phyloP scores from a whole-genome alignment of 1,140 invertebrate species.

The Atta cephalotes region DNA sequence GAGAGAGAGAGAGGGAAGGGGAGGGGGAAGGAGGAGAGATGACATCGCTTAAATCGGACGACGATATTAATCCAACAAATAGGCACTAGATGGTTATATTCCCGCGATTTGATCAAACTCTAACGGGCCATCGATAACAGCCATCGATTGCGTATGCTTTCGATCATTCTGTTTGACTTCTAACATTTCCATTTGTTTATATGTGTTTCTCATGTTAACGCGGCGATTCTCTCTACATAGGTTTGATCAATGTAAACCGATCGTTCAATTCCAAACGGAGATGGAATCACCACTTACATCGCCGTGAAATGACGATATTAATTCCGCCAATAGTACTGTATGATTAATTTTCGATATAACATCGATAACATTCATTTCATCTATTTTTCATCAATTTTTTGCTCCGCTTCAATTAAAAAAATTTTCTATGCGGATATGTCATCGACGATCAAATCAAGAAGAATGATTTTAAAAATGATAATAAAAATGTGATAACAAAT shows the following conservation, averaged over 20 bases:
- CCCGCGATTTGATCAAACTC: not conserved
- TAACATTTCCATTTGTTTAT: conserved; percentile 52
- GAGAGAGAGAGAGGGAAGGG: not conserved
- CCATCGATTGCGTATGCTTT: conserved; percentile 25
- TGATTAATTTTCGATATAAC: conserved; percentile 17
- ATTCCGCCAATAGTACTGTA: not conserved
- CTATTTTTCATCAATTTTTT: not conserved
- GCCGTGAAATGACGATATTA: conserved; percentile 5
- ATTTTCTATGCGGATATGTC: not conserved
- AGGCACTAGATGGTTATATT: not conserved
- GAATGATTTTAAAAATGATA: not conserved
- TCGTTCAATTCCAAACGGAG: conserved; percentile 25
- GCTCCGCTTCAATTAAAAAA: not conserved
- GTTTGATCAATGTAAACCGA: conserved; percentile 33
- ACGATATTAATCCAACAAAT: conserved; percentile 56
- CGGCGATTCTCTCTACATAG: conserved; percentile 48
- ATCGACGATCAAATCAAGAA: conserved; percentile 10
- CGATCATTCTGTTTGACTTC: conserved; percentile 8
- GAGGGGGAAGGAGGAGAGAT: not conserved
- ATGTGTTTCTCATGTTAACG: conserved; percentile 40
- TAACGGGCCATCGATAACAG: conserved; percentile 39
- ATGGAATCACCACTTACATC: not conserved
- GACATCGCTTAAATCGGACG: conserved; percentile 48
- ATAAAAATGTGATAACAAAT: not conserved
- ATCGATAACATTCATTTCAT: conserved; percentile 19